Percentiles rank a stretch among this genome's conserved stretches.
phyloP scores from a whole-genome alignment of 2,888 invertebrate genomes.

The Pilophorus perplexus region DNA sequence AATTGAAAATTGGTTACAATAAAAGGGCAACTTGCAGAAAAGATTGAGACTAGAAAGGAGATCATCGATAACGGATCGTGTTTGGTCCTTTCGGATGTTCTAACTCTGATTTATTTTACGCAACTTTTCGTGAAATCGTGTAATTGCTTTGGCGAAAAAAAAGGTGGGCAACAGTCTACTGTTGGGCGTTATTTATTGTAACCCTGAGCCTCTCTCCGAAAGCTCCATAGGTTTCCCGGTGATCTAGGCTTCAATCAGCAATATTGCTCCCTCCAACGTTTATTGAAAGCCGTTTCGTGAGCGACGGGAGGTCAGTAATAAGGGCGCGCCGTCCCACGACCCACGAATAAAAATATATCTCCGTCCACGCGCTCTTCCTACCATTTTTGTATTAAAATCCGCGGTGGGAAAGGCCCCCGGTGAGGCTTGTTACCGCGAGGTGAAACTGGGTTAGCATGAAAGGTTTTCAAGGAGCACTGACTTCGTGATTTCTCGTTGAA shows the following conservation, averaged over 20 bases:
- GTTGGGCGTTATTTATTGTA: constrained; percentile 17
- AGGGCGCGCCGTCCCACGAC: constrained; percentile 31
- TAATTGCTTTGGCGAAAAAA: constrained; percentile 24
- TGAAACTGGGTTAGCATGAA: neutral
- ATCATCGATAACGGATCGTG: no score
- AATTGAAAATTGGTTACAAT: no score
- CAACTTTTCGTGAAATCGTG: constrained; percentile 25
- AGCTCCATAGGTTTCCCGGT: constrained; percentile 12
- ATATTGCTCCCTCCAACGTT: constrained; percentile 29
- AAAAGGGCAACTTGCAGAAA: no score
- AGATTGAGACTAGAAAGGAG: no score
- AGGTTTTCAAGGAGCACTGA: neutral
- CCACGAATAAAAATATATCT: constrained; percentile 25
- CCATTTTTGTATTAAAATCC: constrained; percentile 7
- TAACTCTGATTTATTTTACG: no score
- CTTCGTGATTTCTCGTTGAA: constrained; percentile 13
- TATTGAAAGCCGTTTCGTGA: constrained; percentile 33
- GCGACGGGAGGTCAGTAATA: constrained; percentile 37
- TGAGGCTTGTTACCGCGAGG: neutral
- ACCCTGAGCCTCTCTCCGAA: constrained; percentile 11
- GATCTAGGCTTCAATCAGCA: constrained; percentile 34
- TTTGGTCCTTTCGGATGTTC: no score
- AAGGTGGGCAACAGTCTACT: neutral
- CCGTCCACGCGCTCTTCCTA: constrained; percentile 8
- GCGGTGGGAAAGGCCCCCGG: no score